phyloP scores from a whole-genome alignment of 2,113 vertebrate species.

The Lichenostomus cassidix region DNA sequence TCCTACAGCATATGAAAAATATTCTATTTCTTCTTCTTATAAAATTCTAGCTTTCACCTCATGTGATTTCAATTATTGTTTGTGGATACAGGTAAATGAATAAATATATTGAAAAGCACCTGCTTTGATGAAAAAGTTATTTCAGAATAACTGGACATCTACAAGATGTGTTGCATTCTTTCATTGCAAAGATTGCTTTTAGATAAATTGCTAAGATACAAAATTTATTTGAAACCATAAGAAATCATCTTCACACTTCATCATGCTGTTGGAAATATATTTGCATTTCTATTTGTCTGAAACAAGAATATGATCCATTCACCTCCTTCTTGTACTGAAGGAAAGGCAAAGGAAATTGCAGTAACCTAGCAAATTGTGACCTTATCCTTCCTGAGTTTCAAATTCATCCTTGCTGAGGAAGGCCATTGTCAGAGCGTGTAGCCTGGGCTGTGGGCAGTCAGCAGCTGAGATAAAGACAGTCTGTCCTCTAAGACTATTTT shows the following conservation, averaged over 20 bases:
- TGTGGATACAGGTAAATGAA: background rate
- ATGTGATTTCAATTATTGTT: background rate
- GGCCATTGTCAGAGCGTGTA: background rate
- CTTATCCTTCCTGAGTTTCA: background rate
- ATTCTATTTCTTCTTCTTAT: background rate
- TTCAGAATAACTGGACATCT: background rate
- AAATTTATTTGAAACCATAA: background rate
- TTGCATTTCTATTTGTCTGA: background rate
- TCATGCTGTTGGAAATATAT: background rate
- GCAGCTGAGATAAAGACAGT: background rate
- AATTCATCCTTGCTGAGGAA: background rate
- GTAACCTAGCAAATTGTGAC: background rate
- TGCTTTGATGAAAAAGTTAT: background rate
- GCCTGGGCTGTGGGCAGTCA: background rate
- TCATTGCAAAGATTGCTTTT: background rate
- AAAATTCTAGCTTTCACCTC: background rate
- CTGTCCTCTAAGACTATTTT: conserved; percentile 8
- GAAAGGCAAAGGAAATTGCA: background rate
- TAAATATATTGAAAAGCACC: background rate
- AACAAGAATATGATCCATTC: background rate
- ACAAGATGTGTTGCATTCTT: background rate
- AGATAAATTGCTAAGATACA: background rate
- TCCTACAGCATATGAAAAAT: background rate
- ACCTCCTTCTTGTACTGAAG: background rate
- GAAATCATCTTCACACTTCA: background rate